Evolutionary conservation across 2,113 vertebrate species (phyloP), one percentile per base, ranked within the genome.

Genomic region (Psittacula cyanocephala): DNA sequence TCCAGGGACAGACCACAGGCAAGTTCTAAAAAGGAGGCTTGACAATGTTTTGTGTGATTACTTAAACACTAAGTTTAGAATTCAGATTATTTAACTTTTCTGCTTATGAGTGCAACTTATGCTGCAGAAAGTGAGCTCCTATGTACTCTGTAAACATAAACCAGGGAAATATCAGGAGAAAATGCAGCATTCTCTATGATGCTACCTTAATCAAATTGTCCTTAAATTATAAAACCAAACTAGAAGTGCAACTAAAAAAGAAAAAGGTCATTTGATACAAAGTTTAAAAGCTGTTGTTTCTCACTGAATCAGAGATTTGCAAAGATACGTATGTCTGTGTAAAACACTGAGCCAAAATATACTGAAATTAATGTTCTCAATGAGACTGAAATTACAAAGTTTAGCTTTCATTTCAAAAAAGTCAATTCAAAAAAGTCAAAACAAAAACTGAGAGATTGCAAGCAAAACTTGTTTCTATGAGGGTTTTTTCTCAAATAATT

Each of bases 371-470:
- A n/a, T 82, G 43, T 59, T 59, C 17, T 59, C 5, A 16, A 9
- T 22, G 9, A 81, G 18, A n/a, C 17, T 23, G 11, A 77, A 47
- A 44, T 82, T 46, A 55, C 16, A 44, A 64, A 43, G 23, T 1
- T 31, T 97, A 29, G 95, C 94, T 91, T 98, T 98, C 97, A 97
- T 52, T 75, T 71, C 5, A 49, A 46, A 55, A 50, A 53, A 35
- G 2, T 46, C 1, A 7, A 74, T 75, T 71, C 5, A 49, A 46
- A 55, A 50, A 53, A 35, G 2, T 46, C 1, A 7, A 74, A 78
- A 77, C 9, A 18, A 39, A 64, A 64, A 49, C 18, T 53, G 8
- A 27, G 31, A 33, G 44, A 55, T 29, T 46, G 3, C 16, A 49
- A 17, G 13, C 4, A 86, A 71, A 65, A 18, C 20, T 5, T 57